Evolutionary conservation across 2,888 invertebrate species (phyloP).

Genomic region (Nineta flava): DNA sequence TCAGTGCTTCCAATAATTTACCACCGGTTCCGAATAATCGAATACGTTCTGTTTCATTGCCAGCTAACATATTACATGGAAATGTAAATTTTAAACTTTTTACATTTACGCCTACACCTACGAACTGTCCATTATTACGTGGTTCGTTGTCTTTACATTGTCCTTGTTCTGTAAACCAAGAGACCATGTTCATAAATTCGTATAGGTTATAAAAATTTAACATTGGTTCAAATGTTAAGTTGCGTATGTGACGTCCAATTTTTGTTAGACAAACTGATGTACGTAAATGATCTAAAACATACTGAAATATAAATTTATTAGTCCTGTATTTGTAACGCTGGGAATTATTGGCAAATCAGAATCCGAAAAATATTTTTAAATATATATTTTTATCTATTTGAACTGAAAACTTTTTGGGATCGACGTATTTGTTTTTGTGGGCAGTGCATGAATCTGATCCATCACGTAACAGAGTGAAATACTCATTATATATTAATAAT

Average conservation of each 20-base stretch:
- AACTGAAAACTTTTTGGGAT: not conserved
- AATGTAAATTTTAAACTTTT: slow-evolving; percentile 51
- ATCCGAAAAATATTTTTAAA: not conserved
- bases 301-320: slow-evolving; percentile 26
- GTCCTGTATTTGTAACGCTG: not conserved
- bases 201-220: slow-evolving; percentile 66
- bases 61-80: slow-evolving; percentile 52
- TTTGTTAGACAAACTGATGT: slow-evolving; percentile 52
- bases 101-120: slow-evolving; percentile 39
- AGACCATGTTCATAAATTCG: slow-evolving; percentile 70
- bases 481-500: too few relatives aligned
- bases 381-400: not conserved
- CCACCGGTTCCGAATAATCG: slow-evolving; percentile 66
- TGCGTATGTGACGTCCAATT: slow-evolving; percentile 48
- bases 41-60: slow-evolving; percentile 41
- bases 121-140: slow-evolving; percentile 17
- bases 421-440: not conserved
- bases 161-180: slow-evolving; percentile 49
- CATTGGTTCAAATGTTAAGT: slow-evolving; percentile 54
- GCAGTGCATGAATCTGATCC: too few relatives aligned
- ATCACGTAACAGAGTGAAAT: too few relatives aligned
- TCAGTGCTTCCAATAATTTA: slow-evolving; percentile 43
- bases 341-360: not conserved
- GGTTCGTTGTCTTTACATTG: slow-evolving; percentile 12
- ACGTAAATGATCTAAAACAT: slow-evolving; percentile 56